phyloP scores from a whole-genome alignment of 2,113 vertebrate genomes.

The Onychostruthus taczanowskii region DNA sequence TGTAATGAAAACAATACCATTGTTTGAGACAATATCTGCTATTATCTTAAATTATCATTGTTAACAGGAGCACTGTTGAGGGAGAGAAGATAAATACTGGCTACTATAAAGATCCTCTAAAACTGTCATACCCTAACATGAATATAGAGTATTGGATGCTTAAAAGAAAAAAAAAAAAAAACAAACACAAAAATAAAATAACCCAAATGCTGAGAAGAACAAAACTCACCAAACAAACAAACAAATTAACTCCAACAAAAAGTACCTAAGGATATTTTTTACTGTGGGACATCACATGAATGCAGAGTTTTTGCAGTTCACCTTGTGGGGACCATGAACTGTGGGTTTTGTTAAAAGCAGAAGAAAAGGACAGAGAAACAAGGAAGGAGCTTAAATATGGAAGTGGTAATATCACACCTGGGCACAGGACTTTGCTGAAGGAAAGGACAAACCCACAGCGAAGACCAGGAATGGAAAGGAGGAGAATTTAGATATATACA shows the following conservation, averaged over 20 bases:
- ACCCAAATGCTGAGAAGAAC: background rate
- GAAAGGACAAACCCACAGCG: background rate
- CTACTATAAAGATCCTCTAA: background rate
- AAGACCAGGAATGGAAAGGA: background rate
- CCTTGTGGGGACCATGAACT: background rate
- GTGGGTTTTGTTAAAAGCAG: background rate
- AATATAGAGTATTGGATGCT: background rate
- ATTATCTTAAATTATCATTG: background rate
- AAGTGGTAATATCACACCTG: background rate
- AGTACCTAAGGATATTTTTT: background rate
- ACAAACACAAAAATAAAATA: background rate
- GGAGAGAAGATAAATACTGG: background rate
- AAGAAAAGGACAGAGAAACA: background rate
- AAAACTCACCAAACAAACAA: background rate
- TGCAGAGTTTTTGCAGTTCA: background rate
- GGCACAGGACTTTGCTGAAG: background rate
- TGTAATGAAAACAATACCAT: background rate
- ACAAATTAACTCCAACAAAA: background rate
- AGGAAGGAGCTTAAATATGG: background rate
- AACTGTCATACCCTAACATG: background rate
- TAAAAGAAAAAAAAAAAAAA: background rate
- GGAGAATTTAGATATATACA: background rate
- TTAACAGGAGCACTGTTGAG: background rate
- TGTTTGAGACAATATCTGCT: background rate
- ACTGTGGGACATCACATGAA: background rate